Conservation (phyloP, 2,888 invertebrate species). For the Laothoe populi region DNA sequence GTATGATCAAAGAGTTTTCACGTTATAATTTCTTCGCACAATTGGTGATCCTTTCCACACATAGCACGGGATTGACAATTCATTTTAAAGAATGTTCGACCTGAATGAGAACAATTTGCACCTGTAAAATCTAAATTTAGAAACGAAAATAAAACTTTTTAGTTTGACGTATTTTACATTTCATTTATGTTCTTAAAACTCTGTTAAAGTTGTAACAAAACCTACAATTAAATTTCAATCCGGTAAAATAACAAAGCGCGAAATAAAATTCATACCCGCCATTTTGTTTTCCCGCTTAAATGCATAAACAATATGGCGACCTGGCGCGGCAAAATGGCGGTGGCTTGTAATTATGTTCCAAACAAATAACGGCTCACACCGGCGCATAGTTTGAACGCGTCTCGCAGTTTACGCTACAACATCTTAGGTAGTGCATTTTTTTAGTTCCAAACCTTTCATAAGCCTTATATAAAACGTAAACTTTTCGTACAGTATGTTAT, state of each 20-base stretch:
- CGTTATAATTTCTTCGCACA: too few relatives aligned
- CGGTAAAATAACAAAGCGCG: background rate
- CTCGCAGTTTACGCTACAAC: background rate
- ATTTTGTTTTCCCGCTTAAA: slow-evolving; percentile 35
- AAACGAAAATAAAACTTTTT: too few relatives aligned
- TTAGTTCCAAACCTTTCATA: background rate
- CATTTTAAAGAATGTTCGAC: too few relatives aligned
- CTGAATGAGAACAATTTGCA: too few relatives aligned
- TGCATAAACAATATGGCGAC: slow-evolving; percentile 22
- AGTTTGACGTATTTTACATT: too few relatives aligned
- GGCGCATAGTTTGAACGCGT: background rate
- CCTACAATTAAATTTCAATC: background rate
- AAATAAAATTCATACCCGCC: background rate
- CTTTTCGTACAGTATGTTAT: too few relatives aligned
- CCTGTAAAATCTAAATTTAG: too few relatives aligned
- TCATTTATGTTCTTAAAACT: background rate
- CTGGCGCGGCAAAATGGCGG: slow-evolving; percentile 16
- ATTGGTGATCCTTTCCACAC: too few relatives aligned
- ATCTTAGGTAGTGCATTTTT: background rate
- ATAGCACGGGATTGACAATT: too few relatives aligned
- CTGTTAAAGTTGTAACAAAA: background rate
- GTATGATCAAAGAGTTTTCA: too few relatives aligned
- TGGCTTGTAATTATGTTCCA: slow-evolving; percentile 5
- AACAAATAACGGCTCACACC: slow-evolving; percentile 19
- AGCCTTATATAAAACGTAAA: too few relatives aligned